Evolutionary conservation across 1,140 invertebrate species (phyloP).

Genomic region (Oryctes rhinoceros): DNA sequence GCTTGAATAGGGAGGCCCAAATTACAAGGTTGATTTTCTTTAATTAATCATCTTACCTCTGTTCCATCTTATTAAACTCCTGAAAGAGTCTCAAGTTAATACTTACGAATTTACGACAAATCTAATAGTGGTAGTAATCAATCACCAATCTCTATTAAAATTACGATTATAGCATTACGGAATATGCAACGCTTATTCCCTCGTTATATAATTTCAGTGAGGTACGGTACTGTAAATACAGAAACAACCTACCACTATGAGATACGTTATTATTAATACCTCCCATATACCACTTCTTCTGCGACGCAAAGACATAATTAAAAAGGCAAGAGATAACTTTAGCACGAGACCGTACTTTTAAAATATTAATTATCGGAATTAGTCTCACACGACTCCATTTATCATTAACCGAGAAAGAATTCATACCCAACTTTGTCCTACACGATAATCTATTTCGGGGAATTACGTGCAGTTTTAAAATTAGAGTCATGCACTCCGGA

Average conservation of each 20-base stretch:
- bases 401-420: constrained; percentile 10
- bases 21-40: too few species aligned
- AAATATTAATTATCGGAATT: constrained; percentile 19
- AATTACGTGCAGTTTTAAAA: constrained; percentile 22
- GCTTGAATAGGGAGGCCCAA: too few species aligned
- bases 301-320: background rate
- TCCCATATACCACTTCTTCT: background rate
- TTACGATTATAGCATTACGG: too few species aligned
- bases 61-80: too few species aligned
- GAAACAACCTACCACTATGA: background rate
- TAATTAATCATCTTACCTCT: too few species aligned
- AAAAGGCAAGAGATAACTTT: background rate
- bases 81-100: too few species aligned
- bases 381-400: background rate
- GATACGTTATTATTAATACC: background rate
- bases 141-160: too few species aligned
- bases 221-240: too few species aligned
- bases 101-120: too few species aligned
- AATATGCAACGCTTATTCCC: too few species aligned
- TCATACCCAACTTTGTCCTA: constrained; percentile 21
- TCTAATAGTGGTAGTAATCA: too few species aligned
- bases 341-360: background rate
- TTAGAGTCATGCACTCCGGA: constrained; percentile 17
- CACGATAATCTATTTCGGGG: constrained; percentile 8
- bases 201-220: too few species aligned